Conservation (phyloP, 2,797 vertebrate genomes). For the Chanos chanos region DNA sequence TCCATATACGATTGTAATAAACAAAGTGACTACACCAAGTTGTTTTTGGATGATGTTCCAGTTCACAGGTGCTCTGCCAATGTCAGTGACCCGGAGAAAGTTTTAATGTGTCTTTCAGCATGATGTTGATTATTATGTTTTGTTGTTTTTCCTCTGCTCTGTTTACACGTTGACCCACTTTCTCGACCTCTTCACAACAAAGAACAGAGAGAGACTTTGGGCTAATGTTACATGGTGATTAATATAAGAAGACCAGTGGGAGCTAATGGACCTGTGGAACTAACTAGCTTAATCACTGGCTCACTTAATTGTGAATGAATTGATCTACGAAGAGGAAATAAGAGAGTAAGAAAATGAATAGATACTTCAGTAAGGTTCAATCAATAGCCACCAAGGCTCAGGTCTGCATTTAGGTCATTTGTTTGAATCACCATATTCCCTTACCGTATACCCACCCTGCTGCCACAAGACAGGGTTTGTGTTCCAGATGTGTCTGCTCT, state of each 20-base stretch:
- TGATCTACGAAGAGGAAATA: slow-evolving; percentile 52
- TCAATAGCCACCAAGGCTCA: slow-evolving; percentile 64
- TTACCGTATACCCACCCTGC: slow-evolving; percentile 9
- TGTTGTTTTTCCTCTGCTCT: too few species aligned
- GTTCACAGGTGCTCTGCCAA: too few species aligned
- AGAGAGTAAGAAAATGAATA: slow-evolving; percentile 66
- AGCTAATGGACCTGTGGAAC: slow-evolving; percentile 73
- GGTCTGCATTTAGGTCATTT: slow-evolving; percentile 35
- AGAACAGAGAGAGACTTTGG: too few species aligned
- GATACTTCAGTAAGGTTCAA: slow-evolving; percentile 63
- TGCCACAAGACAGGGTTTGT: too few species aligned
- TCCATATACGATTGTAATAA: too few species aligned
- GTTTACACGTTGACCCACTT: not conserved
- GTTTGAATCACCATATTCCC: slow-evolving; percentile 31
- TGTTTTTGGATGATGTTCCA: too few species aligned
- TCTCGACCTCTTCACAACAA: not conserved
- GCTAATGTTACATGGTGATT: slow-evolving; percentile 13
- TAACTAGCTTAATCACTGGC: slow-evolving; percentile 74
- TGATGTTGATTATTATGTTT: too few species aligned
- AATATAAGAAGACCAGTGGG: slow-evolving; percentile 41
- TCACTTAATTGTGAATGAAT: slow-evolving; percentile 78
- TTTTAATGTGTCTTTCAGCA: too few species aligned
- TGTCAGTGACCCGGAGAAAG: too few species aligned
- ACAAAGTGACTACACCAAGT: too few species aligned
- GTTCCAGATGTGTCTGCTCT: too few species aligned